Evolutionary conservation across 2,888 invertebrate genomes (phyloP).

Genomic region (Heliconius ismenius): DNA sequence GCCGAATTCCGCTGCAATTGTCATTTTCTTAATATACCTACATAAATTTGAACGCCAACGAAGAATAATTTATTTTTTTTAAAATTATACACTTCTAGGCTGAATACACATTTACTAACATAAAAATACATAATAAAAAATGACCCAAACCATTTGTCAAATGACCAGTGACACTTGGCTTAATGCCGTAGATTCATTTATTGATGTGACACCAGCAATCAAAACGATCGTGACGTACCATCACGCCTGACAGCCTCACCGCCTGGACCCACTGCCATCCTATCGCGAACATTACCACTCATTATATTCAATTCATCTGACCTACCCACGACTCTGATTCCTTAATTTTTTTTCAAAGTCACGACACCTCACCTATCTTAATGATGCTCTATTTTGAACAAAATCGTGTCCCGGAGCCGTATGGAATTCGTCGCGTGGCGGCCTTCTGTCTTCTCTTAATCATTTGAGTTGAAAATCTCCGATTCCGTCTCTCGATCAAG

Average conservation of each 20-base stretch:
- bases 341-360: slow-evolving; percentile 57
- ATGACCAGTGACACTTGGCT: slow-evolving; percentile 32
- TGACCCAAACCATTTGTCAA: slow-evolving; percentile 29
- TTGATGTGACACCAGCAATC: slow-evolving; percentile 44
- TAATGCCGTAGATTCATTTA: slow-evolving; percentile 44
- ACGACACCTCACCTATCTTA: slow-evolving; percentile 62
- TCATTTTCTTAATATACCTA: neutral
- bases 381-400: slow-evolving; percentile 67
- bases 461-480: slow-evolving; percentile 47
- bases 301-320: slow-evolving; percentile 54
- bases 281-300: slow-evolving; percentile 52
- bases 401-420: slow-evolving; percentile 58
- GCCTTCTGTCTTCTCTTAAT: slow-evolving; percentile 53
- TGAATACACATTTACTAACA: neutral
- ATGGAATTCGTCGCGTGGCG: slow-evolving; percentile 57
- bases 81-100: neutral
- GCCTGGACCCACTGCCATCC: slow-evolving; percentile 40
- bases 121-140: neutral
- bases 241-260: slow-evolving; percentile 45
- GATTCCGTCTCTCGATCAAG: slow-evolving; percentile 34
- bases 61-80: neutral
- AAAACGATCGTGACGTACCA: slow-evolving; percentile 47
- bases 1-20: neutral
- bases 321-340: slow-evolving; percentile 51
- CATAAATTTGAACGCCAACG: too few relatives aligned